Conservation (phyloP, 2,888 invertebrate species). For the Gnatocerus cornutus region DNA sequence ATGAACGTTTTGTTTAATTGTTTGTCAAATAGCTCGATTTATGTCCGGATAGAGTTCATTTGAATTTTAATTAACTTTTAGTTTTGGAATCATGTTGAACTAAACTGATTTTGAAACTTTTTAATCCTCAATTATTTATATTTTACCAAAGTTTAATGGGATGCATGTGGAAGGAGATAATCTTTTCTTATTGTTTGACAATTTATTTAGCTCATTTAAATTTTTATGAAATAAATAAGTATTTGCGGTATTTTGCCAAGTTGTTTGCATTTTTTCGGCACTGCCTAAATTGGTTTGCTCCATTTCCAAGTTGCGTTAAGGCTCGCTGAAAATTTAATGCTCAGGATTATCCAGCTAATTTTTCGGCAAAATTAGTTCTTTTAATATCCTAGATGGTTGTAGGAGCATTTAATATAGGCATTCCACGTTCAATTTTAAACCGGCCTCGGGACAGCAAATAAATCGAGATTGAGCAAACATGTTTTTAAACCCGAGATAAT, state of each 20-base stretch:
- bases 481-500: slow-evolving; percentile 28
- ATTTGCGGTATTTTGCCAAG: not conserved
- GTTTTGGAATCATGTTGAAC: not conserved
- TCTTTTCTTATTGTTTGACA: no score
- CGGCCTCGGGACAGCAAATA: slow-evolving; percentile 26
- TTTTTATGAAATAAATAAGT: not conserved
- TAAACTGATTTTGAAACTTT: no score
- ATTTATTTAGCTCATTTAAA: no score
- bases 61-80: slow-evolving; percentile 7
- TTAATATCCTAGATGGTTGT: slow-evolving; percentile 23
- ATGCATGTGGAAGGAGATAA: no score
- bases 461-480: slow-evolving; percentile 30
- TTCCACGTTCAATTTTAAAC: slow-evolving; percentile 26
- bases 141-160: no score
- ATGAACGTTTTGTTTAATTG: slow-evolving; percentile 26
- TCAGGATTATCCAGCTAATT: slow-evolving; percentile 8
- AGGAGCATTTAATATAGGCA: slow-evolving; percentile 16
- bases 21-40: slow-evolving; percentile 31
- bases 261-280: not conserved
- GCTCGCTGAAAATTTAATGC: slow-evolving; percentile 6
- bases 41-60: slow-evolving; percentile 19
- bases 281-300: slow-evolving; percentile 6
- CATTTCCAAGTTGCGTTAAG: slow-evolving; percentile 3
- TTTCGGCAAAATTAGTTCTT: slow-evolving; percentile 23
- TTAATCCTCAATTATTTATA: no score